Conservation (phyloP, 2,888 invertebrate genomes). For the Plusia festucae region DNA sequence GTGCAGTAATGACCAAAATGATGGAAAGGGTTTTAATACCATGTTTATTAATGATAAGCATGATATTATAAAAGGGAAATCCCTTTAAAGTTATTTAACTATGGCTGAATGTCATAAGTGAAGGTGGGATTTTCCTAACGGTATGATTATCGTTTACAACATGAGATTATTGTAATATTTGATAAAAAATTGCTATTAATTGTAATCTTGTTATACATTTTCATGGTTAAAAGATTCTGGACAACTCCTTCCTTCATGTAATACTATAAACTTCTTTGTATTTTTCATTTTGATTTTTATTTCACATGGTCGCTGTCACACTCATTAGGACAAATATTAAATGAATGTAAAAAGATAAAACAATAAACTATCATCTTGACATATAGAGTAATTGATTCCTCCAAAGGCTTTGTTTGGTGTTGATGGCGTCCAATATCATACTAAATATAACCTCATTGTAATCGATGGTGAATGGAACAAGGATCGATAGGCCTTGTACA, state of each 20-base stretch:
- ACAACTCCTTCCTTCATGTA: too few relatives aligned
- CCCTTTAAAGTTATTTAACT: not conserved
- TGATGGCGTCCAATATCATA: constrained; percentile 8
- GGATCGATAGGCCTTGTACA: constrained; percentile 40
- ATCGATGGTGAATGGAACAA: constrained; percentile 44
- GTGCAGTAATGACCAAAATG: too few relatives aligned
- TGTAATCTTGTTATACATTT: not conserved
- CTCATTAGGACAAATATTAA: too few relatives aligned
- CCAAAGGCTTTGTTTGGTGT: constrained; percentile 14
- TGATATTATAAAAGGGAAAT: not conserved
- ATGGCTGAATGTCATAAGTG: not conserved
- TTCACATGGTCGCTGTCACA: too few relatives aligned
- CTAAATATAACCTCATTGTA: constrained; percentile 37
- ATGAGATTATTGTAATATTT: not conserved
- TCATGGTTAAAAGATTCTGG: too few relatives aligned
- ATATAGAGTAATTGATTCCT: constrained; percentile 6
- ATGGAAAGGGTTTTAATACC: too few relatives aligned
- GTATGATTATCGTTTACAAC: not conserved
- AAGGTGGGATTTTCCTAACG: not conserved
- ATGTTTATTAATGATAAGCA: too few relatives aligned
- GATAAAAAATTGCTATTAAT: not conserved
- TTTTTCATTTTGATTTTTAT: too few relatives aligned
- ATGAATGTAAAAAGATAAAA: not conserved
- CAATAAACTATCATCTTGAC: not conserved
- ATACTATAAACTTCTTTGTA: too few relatives aligned